phyloP scores from a whole-genome alignment of 1,140 invertebrate genomes.

The Hesperophylax magnus region DNA sequence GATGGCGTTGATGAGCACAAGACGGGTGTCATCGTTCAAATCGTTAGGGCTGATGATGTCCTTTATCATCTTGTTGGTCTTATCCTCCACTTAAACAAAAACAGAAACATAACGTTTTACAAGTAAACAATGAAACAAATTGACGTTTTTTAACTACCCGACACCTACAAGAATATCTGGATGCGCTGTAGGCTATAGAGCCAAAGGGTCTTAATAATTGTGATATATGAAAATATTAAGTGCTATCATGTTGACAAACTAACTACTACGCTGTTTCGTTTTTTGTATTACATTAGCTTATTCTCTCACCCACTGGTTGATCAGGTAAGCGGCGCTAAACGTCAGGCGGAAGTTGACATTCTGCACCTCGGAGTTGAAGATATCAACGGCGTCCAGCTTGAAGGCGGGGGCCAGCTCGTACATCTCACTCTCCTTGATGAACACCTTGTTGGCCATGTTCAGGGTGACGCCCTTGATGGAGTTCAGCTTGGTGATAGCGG shows the following conservation, averaged over 20 bases:
- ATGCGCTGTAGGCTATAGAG: no score
- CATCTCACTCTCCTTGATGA: slow-evolving; percentile 42
- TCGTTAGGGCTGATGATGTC: slow-evolving; percentile 68
- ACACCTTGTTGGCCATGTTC: slow-evolving; percentile 51
- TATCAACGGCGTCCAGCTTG: slow-evolving; percentile 42
- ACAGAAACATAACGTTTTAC: neutral
- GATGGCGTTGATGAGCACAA: slow-evolving; percentile 83
- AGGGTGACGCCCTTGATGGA: slow-evolving; percentile 49
- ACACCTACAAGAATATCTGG: no score
- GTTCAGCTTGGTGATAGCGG: slow-evolving; percentile 46
- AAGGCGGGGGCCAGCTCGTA: slow-evolving; percentile 37
- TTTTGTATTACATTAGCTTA: neutral
- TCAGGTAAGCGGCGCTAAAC: slow-evolving; percentile 40
- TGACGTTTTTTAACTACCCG: no score
- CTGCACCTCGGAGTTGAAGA: slow-evolving; percentile 49
- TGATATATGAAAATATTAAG: no score
- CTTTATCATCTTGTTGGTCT: slow-evolving; percentile 53
- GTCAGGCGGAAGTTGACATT: slow-evolving; percentile 38
- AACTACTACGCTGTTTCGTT: neutral
- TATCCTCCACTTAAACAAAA: slow-evolving; percentile 46
- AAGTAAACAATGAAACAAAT: neutral
- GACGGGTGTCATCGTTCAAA: slow-evolving; percentile 68
- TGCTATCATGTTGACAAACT: no score
- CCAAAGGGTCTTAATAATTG: no score
- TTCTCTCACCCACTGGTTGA: slow-evolving; percentile 46